phyloP scores from a whole-genome alignment of 2,113 vertebrate genomes.

The Zonotrichia leucophrys region DNA sequence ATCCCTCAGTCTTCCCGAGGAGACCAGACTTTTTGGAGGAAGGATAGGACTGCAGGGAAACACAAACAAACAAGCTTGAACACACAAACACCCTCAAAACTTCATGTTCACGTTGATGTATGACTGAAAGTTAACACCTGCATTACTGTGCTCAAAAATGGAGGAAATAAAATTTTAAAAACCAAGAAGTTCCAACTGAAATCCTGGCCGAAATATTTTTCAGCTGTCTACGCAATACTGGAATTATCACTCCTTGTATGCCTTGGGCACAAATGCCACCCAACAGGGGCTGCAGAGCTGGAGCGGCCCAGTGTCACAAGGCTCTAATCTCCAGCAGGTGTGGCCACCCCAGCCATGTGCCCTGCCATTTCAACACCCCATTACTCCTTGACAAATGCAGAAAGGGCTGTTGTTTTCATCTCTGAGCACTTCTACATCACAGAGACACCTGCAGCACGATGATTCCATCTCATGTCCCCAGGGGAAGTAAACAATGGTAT shows the following conservation, averaged over 20 bases:
- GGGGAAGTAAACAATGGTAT: background rate
- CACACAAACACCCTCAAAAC: background rate
- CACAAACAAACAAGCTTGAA: background rate
- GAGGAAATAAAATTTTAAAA: background rate
- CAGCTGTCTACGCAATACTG: background rate
- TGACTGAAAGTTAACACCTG: background rate
- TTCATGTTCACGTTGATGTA: background rate
- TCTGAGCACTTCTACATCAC: fast-evolving
- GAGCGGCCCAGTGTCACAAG: background rate
- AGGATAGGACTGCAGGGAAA: background rate
- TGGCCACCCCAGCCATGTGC: fast-evolving
- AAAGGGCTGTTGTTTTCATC: background rate
- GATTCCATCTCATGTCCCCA: background rate
- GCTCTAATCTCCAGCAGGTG: background rate
- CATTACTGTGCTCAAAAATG: background rate
- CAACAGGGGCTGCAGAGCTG: background rate
- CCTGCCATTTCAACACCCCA: background rate
- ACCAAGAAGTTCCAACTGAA: background rate
- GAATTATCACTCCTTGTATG: background rate
- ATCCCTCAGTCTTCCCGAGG: background rate
- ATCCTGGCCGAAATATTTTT: background rate
- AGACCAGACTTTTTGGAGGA: background rate
- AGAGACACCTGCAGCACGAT: fast-evolving
- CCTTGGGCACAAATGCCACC: background rate
- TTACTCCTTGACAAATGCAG: background rate